phyloP scores from a whole-genome alignment of 2,797 vertebrate species.

The Aselliscus stoliczkanus region DNA sequence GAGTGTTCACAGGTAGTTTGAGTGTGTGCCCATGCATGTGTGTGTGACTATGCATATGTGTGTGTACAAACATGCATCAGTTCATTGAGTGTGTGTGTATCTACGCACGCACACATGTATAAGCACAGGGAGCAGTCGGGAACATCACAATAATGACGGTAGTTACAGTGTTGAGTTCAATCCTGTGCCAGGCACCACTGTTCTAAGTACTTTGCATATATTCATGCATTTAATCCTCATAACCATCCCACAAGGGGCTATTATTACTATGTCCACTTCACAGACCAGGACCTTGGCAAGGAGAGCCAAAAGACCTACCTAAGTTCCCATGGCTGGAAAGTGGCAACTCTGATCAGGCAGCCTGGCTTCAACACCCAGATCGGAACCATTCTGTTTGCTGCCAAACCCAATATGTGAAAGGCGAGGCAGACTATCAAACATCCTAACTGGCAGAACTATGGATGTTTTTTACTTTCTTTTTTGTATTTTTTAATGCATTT shows the following conservation, averaged over 20 bases:
- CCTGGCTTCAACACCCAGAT: neutral
- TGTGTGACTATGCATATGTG: neutral
- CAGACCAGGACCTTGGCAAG: neutral
- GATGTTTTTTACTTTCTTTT: neutral
- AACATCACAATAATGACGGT: fast-evolving
- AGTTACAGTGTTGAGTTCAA: fast-evolving
- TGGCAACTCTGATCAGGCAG: neutral
- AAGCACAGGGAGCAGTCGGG: neutral
- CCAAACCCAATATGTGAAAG: neutral
- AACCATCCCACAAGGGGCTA: fast-evolving
- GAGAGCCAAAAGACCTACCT: neutral
- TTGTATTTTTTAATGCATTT: neutral
- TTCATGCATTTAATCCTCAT: fast-evolving
- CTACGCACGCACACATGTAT: neutral
- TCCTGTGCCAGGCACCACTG: no score
- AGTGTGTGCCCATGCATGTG: no score
- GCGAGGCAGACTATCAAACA: fast-evolving
- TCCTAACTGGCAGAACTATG: no score
- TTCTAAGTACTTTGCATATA: neutral
- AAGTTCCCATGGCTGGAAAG: fast-evolving
- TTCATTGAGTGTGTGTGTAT: neutral
- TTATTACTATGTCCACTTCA: neutral
- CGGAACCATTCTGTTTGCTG: no score
- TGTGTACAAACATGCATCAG: neutral
- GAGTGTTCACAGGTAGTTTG: no score